These are phyloP conservation scores for Platysteira castanea DNA, from an alignment of 2,113 vertebrate species.

Conservation along the genomic window DNA sequence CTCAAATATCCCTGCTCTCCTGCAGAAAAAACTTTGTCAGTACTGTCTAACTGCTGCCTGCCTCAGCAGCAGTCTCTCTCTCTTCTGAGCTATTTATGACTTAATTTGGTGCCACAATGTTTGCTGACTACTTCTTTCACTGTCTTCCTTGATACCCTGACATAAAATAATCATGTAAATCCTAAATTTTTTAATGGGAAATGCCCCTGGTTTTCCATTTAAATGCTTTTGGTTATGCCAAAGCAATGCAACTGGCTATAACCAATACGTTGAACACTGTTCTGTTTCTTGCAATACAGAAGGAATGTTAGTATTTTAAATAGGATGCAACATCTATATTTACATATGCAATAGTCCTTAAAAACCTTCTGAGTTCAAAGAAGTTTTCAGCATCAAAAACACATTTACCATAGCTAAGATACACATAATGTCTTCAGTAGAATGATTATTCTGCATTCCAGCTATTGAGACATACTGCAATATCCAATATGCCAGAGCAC, in stretches of 20 bases:
- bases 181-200: background rate
- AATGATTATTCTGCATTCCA: slow-evolving; percentile 1
- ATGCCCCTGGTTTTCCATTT: background rate
- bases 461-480: background rate
- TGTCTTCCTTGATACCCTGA: background rate
- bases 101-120: background rate
- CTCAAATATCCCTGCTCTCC: background rate
- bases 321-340: background rate
- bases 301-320: background rate
- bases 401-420: background rate
- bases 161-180: background rate
- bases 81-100: background rate
- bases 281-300: background rate
- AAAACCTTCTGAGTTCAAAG: background rate
- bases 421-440: background rate
- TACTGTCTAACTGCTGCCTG: background rate
- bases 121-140: background rate
- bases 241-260: background rate
- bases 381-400: background rate
- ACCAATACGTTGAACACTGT: rapidly evolving
- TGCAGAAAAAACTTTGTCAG: background rate
- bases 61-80: background rate
- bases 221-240: background rate
- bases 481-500: background rate
- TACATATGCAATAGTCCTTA: background rate